Conservation (phyloP, 1,140 invertebrate genomes). For the Philopotamus ludificatus region DNA sequence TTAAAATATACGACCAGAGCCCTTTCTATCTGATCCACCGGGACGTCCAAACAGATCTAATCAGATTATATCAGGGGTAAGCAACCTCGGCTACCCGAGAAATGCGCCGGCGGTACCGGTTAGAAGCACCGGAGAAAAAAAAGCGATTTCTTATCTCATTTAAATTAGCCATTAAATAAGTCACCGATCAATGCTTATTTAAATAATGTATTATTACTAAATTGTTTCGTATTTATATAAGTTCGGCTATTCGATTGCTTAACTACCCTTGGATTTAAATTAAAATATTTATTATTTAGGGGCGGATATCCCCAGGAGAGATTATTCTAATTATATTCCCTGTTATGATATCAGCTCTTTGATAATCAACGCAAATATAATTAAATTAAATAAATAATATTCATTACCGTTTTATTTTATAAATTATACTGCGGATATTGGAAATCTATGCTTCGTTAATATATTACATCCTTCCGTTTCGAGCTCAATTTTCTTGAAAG, state of each 20-base stretch:
- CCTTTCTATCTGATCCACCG: neutral
- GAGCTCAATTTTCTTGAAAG: constrained; percentile 31
- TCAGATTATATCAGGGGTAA: constrained; percentile 30
- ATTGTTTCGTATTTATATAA: neutral
- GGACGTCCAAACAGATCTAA: constrained; percentile 37
- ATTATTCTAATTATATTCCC: neutral
- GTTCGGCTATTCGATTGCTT: neutral
- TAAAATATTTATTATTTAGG: neutral
- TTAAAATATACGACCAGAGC: constrained; percentile 28
- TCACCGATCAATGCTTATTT: neutral
- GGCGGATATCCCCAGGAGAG: neutral
- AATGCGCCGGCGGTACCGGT: no score
- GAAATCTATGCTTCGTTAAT: constrained; percentile 3
- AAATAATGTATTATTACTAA: neutral
- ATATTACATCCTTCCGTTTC: constrained; percentile 24
- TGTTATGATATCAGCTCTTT: neutral
- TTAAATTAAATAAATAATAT: neutral
- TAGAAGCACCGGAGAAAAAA: no score
- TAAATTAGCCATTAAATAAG: neutral
- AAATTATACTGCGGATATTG: neutral
- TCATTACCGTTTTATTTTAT: neutral
- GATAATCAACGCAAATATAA: neutral
- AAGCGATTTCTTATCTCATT: neutral
- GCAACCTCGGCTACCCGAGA: neutral
- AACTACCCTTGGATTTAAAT: neutral